Evolutionary conservation across 1,140 invertebrate species (phyloP), one percentile per base, ranked within the genome.

Genomic region (Coboldia fuscipes): DNA sequence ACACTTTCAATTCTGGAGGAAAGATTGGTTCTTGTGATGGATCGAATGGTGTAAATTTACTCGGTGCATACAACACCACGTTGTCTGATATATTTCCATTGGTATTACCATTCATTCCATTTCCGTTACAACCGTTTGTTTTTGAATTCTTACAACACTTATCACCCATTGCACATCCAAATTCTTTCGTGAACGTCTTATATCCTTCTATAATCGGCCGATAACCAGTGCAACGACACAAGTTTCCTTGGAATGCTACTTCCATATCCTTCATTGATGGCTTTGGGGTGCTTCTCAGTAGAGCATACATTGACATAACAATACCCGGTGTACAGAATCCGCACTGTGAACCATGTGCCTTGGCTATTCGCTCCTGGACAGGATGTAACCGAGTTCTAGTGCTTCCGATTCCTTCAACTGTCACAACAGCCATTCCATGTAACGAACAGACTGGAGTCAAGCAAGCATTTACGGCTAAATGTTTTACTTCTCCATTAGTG

Each of bases 281-380:
- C 46, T 68, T 67, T 5, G 61, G 56, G 10, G 53, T 57, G 37
- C 66, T 75, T 39, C 84, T 59, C 0, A 90, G 51, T 15, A 89
- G 54, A 1, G 78, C 67, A 44, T 90, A 90, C 85, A 90, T 90
- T 3, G 84, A 89, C 86, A 92, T 90, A 0, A 92, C 81, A 34
- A 90, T 86, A 12, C 84, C 84, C 3, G 85, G 84, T 4, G 84
- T 88, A 42, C 84, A 89, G 52, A 86, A 90, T 4, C 84, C 84
- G 49, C 85, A 90, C 58, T 90, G 84, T 0, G 81, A 84, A 1
- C 85, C 85, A 46, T 90, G 84, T 4, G 78, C 65, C 59, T 80
- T 79, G 0, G 82, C 81, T 30, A 92, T 68, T 42, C 83, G 60
- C 49, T 90, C 80, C 61, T 90, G 84, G 7, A 80, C 74, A 0